Conservation (phyloP, 2,888 invertebrate genomes). For the Parnassius mnemosyne region DNA sequence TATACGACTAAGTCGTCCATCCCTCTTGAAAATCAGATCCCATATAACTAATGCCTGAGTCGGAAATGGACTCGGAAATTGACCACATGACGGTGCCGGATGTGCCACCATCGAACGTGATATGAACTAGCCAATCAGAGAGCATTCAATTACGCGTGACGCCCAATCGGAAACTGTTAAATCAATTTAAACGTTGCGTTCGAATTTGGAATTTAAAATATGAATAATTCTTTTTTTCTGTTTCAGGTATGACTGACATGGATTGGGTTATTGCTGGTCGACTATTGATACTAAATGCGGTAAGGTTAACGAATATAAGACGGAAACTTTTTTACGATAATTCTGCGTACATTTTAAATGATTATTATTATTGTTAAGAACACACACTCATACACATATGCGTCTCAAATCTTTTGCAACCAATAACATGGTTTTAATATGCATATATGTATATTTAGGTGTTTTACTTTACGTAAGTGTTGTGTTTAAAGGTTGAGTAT, state of each 20-base stretch:
- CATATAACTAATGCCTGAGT: conserved; percentile 44
- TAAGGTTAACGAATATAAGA: conserved; percentile 29
- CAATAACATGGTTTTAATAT: too few relatives aligned
- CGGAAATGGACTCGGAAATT: conserved; percentile 74
- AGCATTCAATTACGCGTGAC: conserved; percentile 62
- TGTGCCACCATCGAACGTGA: conserved; percentile 63
- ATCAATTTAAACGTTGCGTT: conserved; percentile 36
- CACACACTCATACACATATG: too few relatives aligned
- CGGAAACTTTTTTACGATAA: too few relatives aligned
- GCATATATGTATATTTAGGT: too few relatives aligned
- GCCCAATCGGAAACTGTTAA: conserved; percentile 37
- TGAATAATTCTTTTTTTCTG: conserved; percentile 30
- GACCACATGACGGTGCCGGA: conserved; percentile 67
- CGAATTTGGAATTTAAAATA: conserved; percentile 21
- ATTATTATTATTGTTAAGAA: too few relatives aligned
- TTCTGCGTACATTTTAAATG: too few relatives aligned
- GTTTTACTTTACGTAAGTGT: too few relatives aligned
- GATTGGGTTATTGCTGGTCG: conserved; percentile 31
- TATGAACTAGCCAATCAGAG: conserved; percentile 69
- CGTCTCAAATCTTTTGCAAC: too few relatives aligned
- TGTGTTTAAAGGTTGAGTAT: too few relatives aligned
- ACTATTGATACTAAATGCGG: conserved; percentile 33
- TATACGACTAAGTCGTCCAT: too few relatives aligned
- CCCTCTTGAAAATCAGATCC: conserved; percentile 1
- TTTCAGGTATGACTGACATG: conserved; percentile 60